These are phyloP conservation scores for Gadopsis marmoratus DNA, from an alignment of 2,797 vertebrate species.

Conservation along the genomic window DNA sequence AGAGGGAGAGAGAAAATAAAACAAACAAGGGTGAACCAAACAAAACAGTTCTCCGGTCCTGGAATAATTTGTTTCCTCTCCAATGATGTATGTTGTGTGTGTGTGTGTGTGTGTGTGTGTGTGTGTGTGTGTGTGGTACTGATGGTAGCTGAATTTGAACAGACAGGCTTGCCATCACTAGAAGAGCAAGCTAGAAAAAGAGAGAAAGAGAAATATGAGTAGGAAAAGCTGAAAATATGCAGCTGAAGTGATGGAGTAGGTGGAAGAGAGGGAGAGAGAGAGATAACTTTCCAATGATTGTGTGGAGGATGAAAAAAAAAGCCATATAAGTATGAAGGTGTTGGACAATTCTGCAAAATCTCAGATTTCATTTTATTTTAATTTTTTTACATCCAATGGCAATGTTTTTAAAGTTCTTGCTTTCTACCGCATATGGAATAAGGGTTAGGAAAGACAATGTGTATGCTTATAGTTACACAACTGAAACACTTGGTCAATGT, in stretches of 20 bases:
- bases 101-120: constrained; percentile 34
- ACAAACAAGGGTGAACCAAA: constrained; percentile 75
- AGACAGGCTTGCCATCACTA: constrained; percentile 57
- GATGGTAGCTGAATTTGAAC: constrained; percentile 68
- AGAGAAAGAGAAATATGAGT: constrained; percentile 43
- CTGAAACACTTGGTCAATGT: background rate
- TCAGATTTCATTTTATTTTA: background rate
- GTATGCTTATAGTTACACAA: background rate
- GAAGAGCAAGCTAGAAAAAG: constrained; percentile 29
- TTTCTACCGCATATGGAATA: background rate
- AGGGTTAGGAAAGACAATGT: background rate
- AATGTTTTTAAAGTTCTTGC: background rate
- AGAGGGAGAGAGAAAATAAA: constrained; percentile 29
- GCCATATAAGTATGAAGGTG: background rate
- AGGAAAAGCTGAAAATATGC: constrained; percentile 14
- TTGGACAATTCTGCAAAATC: background rate
- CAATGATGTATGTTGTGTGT: constrained; percentile 41
- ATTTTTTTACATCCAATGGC: background rate
- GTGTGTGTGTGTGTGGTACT: constrained; percentile 49
- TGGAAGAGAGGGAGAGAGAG: background rate
- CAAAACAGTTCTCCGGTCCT: constrained; percentile 74
- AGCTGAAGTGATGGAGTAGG: constrained; percentile 8
- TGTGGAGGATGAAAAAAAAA: background rate
- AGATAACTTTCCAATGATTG: background rate
- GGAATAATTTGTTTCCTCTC: constrained; percentile 75